phyloP scores from a whole-genome alignment of 2,797 vertebrate species.

The Pipistrellus nathusii region DNA sequence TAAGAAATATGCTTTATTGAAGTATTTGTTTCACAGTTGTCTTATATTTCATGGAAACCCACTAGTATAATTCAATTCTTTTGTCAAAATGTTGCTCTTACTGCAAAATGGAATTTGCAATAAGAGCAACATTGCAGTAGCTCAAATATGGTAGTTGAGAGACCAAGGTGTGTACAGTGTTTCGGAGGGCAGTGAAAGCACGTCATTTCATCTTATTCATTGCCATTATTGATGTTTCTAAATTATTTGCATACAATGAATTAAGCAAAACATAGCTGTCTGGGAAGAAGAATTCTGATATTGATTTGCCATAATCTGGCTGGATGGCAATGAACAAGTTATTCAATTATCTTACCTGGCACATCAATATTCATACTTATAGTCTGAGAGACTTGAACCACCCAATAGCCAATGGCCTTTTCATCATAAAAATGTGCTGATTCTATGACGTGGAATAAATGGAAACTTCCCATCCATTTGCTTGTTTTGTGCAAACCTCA shows the following conservation, averaged over 20 bases:
- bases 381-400: neutral
- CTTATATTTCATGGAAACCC: neutral
- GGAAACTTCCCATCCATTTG: neutral
- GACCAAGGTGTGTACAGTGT: neutral
- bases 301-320: neutral
- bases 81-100: constrained; percentile 40
- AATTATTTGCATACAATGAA: neutral
- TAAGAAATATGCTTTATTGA: constrained; percentile 1
- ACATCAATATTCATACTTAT: neutral
- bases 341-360: neutral
- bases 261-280: neutral
- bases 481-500: neutral
- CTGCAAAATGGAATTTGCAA: neutral
- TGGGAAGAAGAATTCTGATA: neutral
- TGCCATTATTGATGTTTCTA: neutral
- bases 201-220: neutral
- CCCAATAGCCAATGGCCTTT: neutral
- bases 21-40: neutral
- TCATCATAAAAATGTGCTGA: neutral
- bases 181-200: neutral
- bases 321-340: neutral
- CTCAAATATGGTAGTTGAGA: neutral
- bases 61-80: neutral
- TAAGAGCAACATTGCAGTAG: no score
- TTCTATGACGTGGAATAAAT: neutral